These are phyloP conservation scores for Leptonema lineaticorne DNA, from an alignment of 1,140 invertebrate genomes.

Conservation along the genomic window DNA sequence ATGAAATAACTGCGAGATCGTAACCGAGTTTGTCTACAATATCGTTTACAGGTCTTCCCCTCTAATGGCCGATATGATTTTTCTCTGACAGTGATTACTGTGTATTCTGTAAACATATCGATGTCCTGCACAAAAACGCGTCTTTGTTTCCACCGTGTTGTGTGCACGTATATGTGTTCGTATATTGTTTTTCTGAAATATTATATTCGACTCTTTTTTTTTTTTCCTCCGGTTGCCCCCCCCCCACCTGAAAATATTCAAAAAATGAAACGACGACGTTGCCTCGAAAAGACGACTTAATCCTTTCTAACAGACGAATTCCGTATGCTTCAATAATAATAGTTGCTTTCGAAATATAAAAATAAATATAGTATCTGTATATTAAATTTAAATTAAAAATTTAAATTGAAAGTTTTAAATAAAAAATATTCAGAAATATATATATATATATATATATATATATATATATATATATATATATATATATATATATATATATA, in stretches of 20 bases:
- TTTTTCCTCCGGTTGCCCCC: background rate
- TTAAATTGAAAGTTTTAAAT: no score
- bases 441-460: no score
- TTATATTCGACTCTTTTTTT: background rate
- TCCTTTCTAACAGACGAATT: no score
- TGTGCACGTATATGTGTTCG: slow-evolving; percentile 14
- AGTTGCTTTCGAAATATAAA: no score
- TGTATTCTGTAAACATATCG: slow-evolving; percentile 26
- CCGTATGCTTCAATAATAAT: no score
- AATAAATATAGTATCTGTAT: no score
- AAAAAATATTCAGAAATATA: no score
- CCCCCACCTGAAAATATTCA: background rate
- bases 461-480: no score
- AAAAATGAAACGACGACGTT: background rate
- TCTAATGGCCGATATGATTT: slow-evolving; percentile 19
- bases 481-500: no score
- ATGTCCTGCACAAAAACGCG: slow-evolving; percentile 23
- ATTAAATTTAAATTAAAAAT: no score
- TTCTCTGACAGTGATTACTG: slow-evolving; percentile 31
- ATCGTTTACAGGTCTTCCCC: slow-evolving; percentile 22
- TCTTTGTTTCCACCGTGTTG: no score
- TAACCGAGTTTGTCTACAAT: slow-evolving; percentile 6
- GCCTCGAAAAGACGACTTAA: background rate
- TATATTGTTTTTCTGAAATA: slow-evolving; percentile 20
- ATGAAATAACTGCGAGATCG: background rate